phyloP scores from a whole-genome alignment of 2,888 invertebrate genomes.

The Leptopilina drosophilae region DNA sequence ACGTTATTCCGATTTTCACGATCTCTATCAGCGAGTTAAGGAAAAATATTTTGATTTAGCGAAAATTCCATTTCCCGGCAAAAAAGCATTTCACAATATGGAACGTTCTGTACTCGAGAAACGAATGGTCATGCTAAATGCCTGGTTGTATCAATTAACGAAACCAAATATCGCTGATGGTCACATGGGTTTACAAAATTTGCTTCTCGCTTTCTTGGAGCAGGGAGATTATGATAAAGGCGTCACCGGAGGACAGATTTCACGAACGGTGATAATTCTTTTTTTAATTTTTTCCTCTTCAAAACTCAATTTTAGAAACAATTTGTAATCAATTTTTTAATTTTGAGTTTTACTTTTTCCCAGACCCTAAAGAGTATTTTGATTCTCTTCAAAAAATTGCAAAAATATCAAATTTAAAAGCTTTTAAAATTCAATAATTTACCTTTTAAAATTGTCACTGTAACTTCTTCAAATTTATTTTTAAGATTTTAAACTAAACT shows the following conservation, averaged over 20 bases:
- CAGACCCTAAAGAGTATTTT: no score
- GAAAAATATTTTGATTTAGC: constrained; percentile 90
- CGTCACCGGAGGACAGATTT: constrained; percentile 80
- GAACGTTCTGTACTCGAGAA: constrained; percentile 90
- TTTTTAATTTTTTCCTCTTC: constrained; percentile 43
- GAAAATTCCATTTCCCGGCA: constrained; percentile 90
- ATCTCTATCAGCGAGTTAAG: constrained; percentile 89
- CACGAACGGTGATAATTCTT: constrained; percentile 78
- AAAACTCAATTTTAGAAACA: constrained; percentile 40
- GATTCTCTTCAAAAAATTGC: no score
- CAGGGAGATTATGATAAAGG: constrained; percentile 85
- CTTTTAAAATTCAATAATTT: no score
- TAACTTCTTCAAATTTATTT: no score
- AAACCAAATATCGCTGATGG: constrained; percentile 80
- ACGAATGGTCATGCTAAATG: constrained; percentile 88
- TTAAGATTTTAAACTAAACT: no score
- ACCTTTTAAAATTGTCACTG: no score
- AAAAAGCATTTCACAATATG: constrained; percentile 96
- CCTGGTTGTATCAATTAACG: constrained; percentile 86
- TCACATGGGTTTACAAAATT: constrained; percentile 81
- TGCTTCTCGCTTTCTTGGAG: constrained; percentile 83
- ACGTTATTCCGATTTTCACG: constrained; percentile 95
- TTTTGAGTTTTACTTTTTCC: no score
- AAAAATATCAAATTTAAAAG: no score
- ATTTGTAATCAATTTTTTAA: neutral